phyloP scores from a whole-genome alignment of 2,888 invertebrate species.

The Labia minor region DNA sequence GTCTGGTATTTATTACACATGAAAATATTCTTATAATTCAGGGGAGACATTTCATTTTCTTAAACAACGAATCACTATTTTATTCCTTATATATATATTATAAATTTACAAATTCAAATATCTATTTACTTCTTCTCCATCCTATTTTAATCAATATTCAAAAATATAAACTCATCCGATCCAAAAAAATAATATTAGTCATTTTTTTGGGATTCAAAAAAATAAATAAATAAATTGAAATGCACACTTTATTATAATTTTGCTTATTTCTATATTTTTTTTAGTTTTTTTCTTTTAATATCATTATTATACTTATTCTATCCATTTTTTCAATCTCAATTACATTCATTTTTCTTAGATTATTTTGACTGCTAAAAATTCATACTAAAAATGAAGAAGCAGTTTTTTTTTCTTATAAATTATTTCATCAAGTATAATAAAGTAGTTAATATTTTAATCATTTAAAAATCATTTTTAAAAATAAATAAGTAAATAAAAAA shows the following conservation, averaged over 20 bases:
- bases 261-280: not conserved
- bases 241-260: not conserved
- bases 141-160: no score
- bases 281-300: not conserved
- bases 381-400: not conserved
- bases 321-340: no score
- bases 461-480: no score
- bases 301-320: no score
- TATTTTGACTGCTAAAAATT: not conserved
- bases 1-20: not conserved
- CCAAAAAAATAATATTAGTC: no score
- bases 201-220: not conserved
- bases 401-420: not conserved
- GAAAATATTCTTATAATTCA: not conserved
- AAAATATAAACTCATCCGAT: no score
- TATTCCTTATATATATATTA: no score
- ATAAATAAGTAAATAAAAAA: no score
- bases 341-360: not conserved
- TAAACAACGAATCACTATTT: not conserved
- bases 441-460: no score
- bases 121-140: no score
- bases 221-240: not conserved
- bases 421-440: not conserved
- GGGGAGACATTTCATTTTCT: constrained; percentile 4
- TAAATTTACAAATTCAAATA: no score